Evolutionary conservation across 1,140 invertebrate genomes (phyloP).

Genomic region (Amyelois transitella): DNA sequence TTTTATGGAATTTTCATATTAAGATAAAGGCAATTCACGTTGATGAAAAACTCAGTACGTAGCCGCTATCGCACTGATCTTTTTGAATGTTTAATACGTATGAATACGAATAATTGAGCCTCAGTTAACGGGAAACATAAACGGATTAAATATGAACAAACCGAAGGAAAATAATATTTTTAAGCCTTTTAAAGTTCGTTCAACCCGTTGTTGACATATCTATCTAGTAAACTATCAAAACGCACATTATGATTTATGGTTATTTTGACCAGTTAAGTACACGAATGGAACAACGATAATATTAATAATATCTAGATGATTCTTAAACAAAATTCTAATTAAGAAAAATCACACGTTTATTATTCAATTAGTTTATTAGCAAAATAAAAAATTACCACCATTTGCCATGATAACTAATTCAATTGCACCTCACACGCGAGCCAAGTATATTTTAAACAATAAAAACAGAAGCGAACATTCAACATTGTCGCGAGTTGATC

Average conservation of each 20-base stretch:
- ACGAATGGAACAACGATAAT: too few species aligned
- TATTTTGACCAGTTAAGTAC: too few species aligned
- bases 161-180: background rate
- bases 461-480: background rate
- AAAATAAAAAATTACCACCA: too few species aligned
- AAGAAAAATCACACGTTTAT: too few species aligned
- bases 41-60: background rate
- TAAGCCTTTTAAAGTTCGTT: too few species aligned
- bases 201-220: conserved; percentile 11
- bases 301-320: too few species aligned
- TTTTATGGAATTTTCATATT: background rate
- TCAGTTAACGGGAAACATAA: background rate
- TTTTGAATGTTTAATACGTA: background rate
- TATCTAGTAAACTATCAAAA: too few species aligned
- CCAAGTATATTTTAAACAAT: background rate
- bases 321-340: too few species aligned
- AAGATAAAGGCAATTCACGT: background rate
- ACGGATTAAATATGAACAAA: background rate
- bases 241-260: too few species aligned
- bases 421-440: too few species aligned
- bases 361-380: too few species aligned
- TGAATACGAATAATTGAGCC: background rate
- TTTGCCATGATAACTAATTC: too few species aligned
- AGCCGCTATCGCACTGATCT: background rate
- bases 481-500: background rate